A percentile compares a stretch with the other conserved stretches of the same genome.
Conservation (phyloP, 2,888 invertebrate genomes). For the Chrysolina americana region DNA sequence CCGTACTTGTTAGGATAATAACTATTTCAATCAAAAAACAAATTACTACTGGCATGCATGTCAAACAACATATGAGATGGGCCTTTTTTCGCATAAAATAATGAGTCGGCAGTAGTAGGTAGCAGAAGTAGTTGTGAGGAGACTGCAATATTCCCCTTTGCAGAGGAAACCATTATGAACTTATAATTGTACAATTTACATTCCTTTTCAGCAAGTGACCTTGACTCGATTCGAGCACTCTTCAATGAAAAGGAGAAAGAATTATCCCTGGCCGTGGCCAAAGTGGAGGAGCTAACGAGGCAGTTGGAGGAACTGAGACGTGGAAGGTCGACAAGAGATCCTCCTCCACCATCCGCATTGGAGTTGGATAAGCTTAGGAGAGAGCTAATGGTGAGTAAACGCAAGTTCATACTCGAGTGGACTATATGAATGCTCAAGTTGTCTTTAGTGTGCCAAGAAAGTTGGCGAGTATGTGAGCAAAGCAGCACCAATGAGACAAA, state of each 20-base stretch:
- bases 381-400: conserved; percentile 86
- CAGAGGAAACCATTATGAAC: no score
- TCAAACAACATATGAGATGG: no score
- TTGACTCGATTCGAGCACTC: conserved; percentile 95
- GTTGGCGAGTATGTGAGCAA: not conserved
- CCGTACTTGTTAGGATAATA: no score
- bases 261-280: conserved; percentile 95
- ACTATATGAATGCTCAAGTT: not conserved
- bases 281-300: conserved; percentile 95
- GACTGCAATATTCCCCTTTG: no score
- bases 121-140: no score
- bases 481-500: not conserved
- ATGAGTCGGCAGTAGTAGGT: no score
- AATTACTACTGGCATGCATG: no score
- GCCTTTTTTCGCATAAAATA: no score
- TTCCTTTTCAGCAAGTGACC: conserved; percentile 84
- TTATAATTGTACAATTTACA: no score
- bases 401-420: not conserved
- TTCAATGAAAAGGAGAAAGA: conserved; percentile 99
- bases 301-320: conserved; percentile 93
- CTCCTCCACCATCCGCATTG: conserved; percentile 81
- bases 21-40: no score
- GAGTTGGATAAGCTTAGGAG: conserved; percentile 94
- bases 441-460: not conserved
- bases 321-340: conserved; percentile 74